phyloP scores from a whole-genome alignment of 2,888 invertebrate genomes.

The Eretmocerus hayati region DNA sequence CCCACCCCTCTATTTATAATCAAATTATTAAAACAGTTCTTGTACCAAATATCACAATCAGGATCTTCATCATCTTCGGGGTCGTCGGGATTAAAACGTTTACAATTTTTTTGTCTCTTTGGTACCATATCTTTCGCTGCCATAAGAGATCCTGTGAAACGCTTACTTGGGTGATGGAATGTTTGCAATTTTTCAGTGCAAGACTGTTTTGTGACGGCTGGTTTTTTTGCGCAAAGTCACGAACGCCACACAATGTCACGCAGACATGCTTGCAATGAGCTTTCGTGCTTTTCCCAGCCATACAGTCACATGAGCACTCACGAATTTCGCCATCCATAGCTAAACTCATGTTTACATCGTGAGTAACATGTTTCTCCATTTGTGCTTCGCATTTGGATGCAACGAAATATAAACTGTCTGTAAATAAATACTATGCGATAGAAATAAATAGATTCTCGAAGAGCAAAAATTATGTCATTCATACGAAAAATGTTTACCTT shows the following conservation, averaged over 20 bases:
- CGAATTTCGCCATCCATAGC: neutral
- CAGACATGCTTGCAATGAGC: constrained; percentile 10
- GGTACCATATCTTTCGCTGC: neutral
- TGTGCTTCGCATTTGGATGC: constrained; percentile 1
- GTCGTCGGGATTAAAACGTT: neutral
- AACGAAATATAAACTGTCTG: constrained; percentile 3
- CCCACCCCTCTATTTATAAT: neutral
- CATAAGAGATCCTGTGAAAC: constrained; percentile 5
- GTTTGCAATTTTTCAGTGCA: constrained; percentile 8
- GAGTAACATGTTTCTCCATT: constrained; percentile 1
- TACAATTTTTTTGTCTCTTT: neutral
- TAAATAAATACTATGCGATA: neutral
- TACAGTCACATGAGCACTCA: constrained; percentile 3
- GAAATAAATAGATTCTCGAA: too few relatives aligned
- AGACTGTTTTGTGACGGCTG: neutral
- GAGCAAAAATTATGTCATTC: neutral
- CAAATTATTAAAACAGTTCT: neutral
- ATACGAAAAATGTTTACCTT: neutral
- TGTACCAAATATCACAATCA: neutral
- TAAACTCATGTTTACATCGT: neutral
- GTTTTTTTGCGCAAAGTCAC: neutral
- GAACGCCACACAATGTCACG: neutral
- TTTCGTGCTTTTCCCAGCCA: neutral
- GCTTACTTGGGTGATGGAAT: constrained; percentile 4
- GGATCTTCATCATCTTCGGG: neutral